Evolutionary conservation across 2,888 invertebrate species (phyloP).

Genomic region (Nematopogon swammerdamellus): DNA sequence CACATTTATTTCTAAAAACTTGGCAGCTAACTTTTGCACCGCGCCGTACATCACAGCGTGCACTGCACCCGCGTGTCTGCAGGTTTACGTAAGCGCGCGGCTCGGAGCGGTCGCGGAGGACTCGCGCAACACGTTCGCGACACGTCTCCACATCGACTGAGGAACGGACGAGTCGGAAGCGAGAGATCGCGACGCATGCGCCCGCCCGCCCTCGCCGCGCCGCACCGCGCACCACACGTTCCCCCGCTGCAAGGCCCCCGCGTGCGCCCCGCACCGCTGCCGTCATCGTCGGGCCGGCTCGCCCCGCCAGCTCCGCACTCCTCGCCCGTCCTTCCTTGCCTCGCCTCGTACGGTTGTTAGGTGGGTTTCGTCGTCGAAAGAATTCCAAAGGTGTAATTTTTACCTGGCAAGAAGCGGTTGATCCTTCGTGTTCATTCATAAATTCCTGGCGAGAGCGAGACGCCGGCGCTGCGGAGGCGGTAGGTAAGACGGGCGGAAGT

Average conservation of each 20-base stretch:
- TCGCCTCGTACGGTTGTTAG: conserved; percentile 32
- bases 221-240: neutral
- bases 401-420: conserved; percentile 42
- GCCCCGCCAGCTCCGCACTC: conserved; percentile 14
- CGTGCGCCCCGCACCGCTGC: conserved; percentile 13
- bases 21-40: neutral
- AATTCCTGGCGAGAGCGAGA: conserved; percentile 28
- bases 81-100: conserved; percentile 33
- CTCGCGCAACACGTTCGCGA: conserved; percentile 45
- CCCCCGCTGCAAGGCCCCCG: conserved; percentile 31
- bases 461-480: conserved; percentile 22
- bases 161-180: conserved; percentile 32
- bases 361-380: conserved; percentile 23
- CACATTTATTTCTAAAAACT: neutral
- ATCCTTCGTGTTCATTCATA: conserved; percentile 55
- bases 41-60: neutral
- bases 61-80: neutral
- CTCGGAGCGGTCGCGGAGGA: conserved; percentile 61
- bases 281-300: conserved; percentile 18
- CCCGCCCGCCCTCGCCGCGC: conserved; percentile 33
- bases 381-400: conserved; percentile 52
- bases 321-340: too few relatives aligned
- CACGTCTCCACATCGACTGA: conserved; percentile 40
- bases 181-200: conserved; percentile 46
- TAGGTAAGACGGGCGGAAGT: conserved; percentile 2